These are phyloP conservation scores for Pseudomugil gertrudae DNA, from an alignment of 2,797 vertebrate genomes.

Conservation along the genomic window DNA sequence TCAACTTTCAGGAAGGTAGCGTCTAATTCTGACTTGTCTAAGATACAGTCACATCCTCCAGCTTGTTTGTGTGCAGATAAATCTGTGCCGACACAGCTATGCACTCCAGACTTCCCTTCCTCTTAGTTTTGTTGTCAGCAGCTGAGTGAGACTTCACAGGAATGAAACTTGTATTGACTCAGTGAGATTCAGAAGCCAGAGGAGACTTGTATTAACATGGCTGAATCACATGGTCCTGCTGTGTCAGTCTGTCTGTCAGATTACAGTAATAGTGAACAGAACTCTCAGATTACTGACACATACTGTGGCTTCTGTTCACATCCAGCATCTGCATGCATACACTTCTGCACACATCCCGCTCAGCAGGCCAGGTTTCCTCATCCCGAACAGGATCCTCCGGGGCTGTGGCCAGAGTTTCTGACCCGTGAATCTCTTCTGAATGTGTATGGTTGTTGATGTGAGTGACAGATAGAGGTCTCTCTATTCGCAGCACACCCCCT, in stretches of 20 bases:
- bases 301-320: constrained; percentile 34
- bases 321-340: constrained; percentile 25
- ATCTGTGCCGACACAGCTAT: background rate
- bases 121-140: constrained; percentile 15
- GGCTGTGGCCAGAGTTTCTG: constrained; percentile 61
- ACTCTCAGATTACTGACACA: constrained; percentile 50
- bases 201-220: constrained; percentile 47
- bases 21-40: constrained; percentile 10
- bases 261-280: constrained; percentile 40
- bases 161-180: constrained; percentile 13
- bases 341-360: constrained; percentile 24
- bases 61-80: constrained; percentile 1
- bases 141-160: constrained; percentile 6
- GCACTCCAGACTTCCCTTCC: background rate
- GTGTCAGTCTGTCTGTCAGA: constrained; percentile 43
- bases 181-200: constrained; percentile 25
- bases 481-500: constrained; percentile 54
- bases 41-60: constrained; percentile 18
- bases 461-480: constrained; percentile 60
- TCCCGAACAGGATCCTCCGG: constrained; percentile 58
- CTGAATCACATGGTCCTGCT: constrained; percentile 45
- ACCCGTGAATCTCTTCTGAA: constrained; percentile 56
- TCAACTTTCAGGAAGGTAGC: constrained; percentile 12
- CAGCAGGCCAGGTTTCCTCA: constrained; percentile 59
- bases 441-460: constrained; percentile 31